Conservation (phyloP, 2,797 vertebrate genomes). For the Cercopithecus petaurista region DNA sequence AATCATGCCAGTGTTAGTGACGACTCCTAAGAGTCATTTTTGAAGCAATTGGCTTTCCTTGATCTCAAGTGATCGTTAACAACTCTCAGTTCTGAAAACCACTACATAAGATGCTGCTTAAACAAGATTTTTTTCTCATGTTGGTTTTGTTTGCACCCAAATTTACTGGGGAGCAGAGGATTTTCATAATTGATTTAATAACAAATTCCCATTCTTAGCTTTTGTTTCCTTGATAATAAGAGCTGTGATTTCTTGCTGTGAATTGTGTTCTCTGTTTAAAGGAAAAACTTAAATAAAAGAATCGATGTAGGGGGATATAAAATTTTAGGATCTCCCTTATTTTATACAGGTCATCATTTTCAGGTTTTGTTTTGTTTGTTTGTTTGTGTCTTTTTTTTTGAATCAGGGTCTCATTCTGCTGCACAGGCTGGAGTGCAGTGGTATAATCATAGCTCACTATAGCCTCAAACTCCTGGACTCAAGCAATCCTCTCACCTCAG, state of each 20-base stretch:
- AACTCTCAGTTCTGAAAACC: neutral
- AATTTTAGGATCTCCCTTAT: constrained; percentile 23
- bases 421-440: too few species aligned
- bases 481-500: neutral
- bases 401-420: neutral
- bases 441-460: neutral
- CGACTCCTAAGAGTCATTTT: neutral
- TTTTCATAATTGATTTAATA: neutral
- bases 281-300: neutral
- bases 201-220: neutral
- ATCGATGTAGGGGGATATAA: neutral
- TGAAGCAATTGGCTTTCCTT: neutral
- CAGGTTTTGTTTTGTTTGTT: neutral
- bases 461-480: neutral
- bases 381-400: neutral
- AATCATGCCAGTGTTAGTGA: neutral
- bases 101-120: neutral
- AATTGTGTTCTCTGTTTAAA: neutral
- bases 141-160: constrained; percentile 19
- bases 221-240: neutral
- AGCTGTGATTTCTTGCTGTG: neutral
- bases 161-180: neutral
- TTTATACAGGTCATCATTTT: neutral
- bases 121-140: neutral
- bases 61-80: neutral